Evolutionary conservation across 2,888 invertebrate species (phyloP).

Genomic region (Odontomyia ornata): DNA sequence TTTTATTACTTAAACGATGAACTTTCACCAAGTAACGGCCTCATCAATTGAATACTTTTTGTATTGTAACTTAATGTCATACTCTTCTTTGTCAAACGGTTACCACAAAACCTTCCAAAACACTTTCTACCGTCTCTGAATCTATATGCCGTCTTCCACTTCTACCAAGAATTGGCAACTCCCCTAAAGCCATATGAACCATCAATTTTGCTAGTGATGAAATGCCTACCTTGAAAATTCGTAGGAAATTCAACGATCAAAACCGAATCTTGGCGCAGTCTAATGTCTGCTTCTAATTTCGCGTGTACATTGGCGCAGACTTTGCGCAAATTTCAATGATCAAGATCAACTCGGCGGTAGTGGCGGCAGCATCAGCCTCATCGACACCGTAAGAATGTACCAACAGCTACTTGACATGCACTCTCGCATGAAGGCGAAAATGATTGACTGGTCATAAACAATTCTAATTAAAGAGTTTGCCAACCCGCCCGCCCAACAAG

Average conservation of each 20-base stretch:
- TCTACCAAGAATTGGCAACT: too few relatives aligned
- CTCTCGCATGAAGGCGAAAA: slow-evolving; percentile 14
- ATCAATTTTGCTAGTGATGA: neutral
- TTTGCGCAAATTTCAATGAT: neutral
- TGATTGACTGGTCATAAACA: slow-evolving; percentile 2
- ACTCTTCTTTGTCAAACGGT: too few relatives aligned
- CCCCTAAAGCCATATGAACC: neutral
- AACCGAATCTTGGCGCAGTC: neutral
- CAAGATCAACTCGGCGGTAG: neutral
- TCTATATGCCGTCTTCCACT: too few relatives aligned
- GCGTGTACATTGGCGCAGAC: neutral
- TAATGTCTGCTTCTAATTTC: neutral
- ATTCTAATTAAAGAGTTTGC: slow-evolving; percentile 7
- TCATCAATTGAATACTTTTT: too few relatives aligned
- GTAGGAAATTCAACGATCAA: neutral
- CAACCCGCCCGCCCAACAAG: too few relatives aligned
- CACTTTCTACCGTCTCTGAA: too few relatives aligned
- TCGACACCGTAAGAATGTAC: neutral
- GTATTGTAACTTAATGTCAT: too few relatives aligned
- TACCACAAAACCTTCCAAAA: too few relatives aligned
- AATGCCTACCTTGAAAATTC: neutral
- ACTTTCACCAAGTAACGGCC: too few relatives aligned
- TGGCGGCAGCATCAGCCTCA: too few relatives aligned
- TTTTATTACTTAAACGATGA: too few relatives aligned
- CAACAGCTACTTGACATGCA: slow-evolving; percentile 8